Base-by-base conservation (phyloP, 2,797 vertebrate genomes). In the Lycodopsis pacificus region DNA sequence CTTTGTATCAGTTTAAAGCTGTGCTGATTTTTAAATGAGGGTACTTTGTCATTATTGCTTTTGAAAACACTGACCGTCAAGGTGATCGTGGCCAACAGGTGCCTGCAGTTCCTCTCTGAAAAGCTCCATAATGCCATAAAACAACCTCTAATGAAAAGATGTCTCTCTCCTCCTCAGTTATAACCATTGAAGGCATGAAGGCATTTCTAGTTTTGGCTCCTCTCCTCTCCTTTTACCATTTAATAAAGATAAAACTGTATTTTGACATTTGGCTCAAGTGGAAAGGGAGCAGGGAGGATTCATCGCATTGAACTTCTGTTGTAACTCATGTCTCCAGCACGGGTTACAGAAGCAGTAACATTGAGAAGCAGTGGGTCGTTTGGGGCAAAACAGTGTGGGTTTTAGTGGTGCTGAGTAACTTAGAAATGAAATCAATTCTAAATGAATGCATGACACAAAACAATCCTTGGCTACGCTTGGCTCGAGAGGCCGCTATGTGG, bases 221-320 rank as follows among this genome's bases (percentile, higher is more conserved):
- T 64, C n/a, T 80, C 48, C 51, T 15, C 20, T 70, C 15, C 3
- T 65, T 73, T 65, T 38, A 62, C 46, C 11, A 15, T 64, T 76
- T 63, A 44, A 19, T 65, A 51, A 73, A 61, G 70, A 65, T 48
- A 54, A 42, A 77, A 64, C 10, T n/a, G 13, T 22, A 71, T 69
- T 76, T 63, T 68, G 74, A 85, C 59, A 59, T 54, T 83, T 73
- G 38, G 66, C 58, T 38, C 42, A 40, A 51, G 51, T 48, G 20
- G 12, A 54, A 48, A 64, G 51, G 51, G 40, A 65, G 49, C 54
- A 72, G 22, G 56, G 30, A 44, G 44, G 40, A 44, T 48, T 76
- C 40, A 78, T 13, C n/a, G 17, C 12, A 19, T 3, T 44, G 32
- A 0, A 25, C 32, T 30, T 5, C 22, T 63, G 2, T 63, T 42